Evolutionary conservation across 1,140 invertebrate genomes (phyloP), one percentile per base, ranked within the genome.

Genomic region (Zaprionus ghesquierei): DNA sequence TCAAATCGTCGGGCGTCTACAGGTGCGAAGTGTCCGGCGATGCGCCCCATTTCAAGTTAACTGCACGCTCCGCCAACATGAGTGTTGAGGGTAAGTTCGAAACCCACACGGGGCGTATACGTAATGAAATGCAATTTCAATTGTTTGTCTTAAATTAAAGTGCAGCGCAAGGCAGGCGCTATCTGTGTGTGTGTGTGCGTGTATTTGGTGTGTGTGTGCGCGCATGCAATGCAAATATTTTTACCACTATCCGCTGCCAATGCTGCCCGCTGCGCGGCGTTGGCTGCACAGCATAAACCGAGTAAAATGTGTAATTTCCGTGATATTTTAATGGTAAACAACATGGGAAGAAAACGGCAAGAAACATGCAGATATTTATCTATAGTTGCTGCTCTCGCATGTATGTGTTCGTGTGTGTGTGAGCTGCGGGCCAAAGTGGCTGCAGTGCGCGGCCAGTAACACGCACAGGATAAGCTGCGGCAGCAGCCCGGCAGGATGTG

Each of bases 21-120:
- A 93, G 93, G 60, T 95, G 94, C 70, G 94, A 95, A 90, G 93
- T 94, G 25, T 94, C 94, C 46, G 94, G 94, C 4, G 94, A 94
- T 85, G 94, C 94, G 6, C 94, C 94, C 5, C 93, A 93, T 84
- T 95, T 95, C 77, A 92, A 93, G 60, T 92, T 94, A 59, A 93
- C 93, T 25, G 92, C 93, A 31, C 92, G 94, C 73, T 93, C 94
- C 10, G 93, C 93, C 80, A 94, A 94, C 70, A 94, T 94, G 92
- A 94, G 93, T 58, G 93, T 94, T 54, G 93, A 94, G 76, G 94
- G 94, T 94, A 81, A 93, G 93, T 82, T 22, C 50, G 4, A 15
- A 10, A 35, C 50, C 50, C 35, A 41, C 35, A 38, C 18, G 44
- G 33, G 33, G 56, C 56, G 68, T 58, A 62, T 86, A 53, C 64